These are phyloP conservation scores for Forbesichthys papilliferus DNA, from an alignment of 2,113 vertebrate genomes.

Conservation along the genomic window DNA sequence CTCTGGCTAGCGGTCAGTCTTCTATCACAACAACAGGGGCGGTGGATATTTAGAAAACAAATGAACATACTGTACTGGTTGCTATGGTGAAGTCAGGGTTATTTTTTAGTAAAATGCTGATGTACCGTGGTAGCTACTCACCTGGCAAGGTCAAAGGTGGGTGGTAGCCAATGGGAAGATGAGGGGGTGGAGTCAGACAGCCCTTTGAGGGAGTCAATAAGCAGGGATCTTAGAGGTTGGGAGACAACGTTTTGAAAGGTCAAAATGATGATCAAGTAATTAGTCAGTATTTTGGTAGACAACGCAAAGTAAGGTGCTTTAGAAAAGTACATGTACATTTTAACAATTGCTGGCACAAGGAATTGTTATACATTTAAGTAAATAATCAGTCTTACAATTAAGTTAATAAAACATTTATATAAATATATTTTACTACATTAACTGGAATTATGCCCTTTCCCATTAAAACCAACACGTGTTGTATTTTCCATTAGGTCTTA, in stretches of 20 bases:
- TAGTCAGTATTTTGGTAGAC: constrained; percentile 57
- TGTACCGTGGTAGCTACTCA: neutral
- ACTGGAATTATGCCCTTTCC: neutral
- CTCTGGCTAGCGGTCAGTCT: constrained; percentile 30
- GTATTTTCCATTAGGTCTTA: no score
- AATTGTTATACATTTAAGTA: neutral
- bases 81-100: constrained; percentile 26
- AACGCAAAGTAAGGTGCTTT: neutral
- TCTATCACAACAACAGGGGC: constrained; percentile 23
- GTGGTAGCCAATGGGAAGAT: neutral
- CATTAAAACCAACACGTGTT: no score
- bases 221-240: constrained; percentile 63
- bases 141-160: constrained; percentile 43
- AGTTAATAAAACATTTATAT: neutral
- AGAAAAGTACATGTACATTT: neutral
- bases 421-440: neutral
- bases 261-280: constrained; percentile 69
- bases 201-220: constrained; percentile 68
- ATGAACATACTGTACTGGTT: constrained; percentile 19
- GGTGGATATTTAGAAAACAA: neutral
- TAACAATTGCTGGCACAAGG: neutral
- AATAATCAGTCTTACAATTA: neutral
- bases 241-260: constrained; percentile 74
- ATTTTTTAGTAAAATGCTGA: no score
- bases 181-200: constrained; percentile 21